A percentile compares a stretch with the other conserved stretches of the same genome.
Conservation (phyloP, 2,888 invertebrate genomes). For the Eupithecia subfuscata region DNA sequence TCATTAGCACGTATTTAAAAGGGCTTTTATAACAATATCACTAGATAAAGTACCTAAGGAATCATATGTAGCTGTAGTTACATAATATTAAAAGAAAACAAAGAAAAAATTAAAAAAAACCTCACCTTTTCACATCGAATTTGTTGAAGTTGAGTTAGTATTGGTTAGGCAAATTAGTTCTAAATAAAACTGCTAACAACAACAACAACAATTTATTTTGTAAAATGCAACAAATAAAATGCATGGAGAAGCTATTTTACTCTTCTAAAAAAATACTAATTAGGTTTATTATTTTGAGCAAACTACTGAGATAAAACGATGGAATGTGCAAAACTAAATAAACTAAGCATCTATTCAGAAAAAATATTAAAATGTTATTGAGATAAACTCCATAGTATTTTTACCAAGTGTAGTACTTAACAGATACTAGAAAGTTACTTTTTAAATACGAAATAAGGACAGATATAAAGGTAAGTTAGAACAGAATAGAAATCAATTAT, state of each 20-base stretch:
- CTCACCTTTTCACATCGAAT: constrained; percentile 14
- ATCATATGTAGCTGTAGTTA: too few relatives aligned
- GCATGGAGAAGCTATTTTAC: background rate
- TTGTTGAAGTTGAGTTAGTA: constrained; percentile 9
- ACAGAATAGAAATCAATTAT: background rate
- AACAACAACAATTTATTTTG: constrained; percentile 39
- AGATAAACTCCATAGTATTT: background rate
- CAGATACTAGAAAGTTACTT: background rate
- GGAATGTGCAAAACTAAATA: background rate
- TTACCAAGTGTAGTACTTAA: background rate
- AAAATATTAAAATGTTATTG: background rate
- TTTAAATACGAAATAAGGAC: background rate
- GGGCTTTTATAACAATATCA: too few relatives aligned
- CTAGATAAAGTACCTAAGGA: too few relatives aligned
- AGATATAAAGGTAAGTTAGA: background rate
- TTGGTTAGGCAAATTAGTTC: constrained; percentile 37
- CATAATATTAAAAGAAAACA: background rate
- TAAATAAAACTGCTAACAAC: constrained; percentile 65
- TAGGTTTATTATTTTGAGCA: background rate
- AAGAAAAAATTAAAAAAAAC: background rate
- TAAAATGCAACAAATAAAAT: constrained; percentile 19
- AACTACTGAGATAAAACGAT: background rate
- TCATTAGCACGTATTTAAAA: too few relatives aligned
- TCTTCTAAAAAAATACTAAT: background rate
- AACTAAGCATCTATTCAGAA: background rate